Evolutionary conservation across 2,888 invertebrate species (phyloP).

Genomic region (Lasioglossum zephyrum): DNA sequence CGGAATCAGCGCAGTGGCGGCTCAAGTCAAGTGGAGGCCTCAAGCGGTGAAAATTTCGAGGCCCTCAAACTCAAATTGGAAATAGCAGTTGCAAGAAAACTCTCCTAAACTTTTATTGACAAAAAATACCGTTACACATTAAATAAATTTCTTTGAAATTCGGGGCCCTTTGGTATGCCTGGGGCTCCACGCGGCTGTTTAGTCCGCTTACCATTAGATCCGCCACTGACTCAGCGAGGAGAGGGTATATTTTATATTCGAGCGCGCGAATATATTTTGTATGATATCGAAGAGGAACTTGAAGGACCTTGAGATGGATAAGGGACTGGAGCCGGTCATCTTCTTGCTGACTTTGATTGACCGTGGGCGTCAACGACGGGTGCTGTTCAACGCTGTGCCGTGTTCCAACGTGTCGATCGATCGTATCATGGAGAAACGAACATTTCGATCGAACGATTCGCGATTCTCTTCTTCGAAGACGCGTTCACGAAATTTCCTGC

Average conservation of each 20-base stretch:
- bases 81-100: too few species aligned
- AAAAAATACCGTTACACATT: too few species aligned
- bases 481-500: not conserved
- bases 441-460: slow-evolving; percentile 19
- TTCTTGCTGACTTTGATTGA: slow-evolving; percentile 30
- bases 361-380: slow-evolving; percentile 57
- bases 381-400: not conserved
- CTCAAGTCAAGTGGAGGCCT: too few species aligned
- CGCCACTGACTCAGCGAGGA: not conserved
- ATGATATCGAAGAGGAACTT: slow-evolving; percentile 39
- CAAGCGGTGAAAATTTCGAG: too few species aligned
- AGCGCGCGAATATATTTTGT: slow-evolving; percentile 68
- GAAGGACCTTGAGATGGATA: not conserved
- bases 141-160: too few species aligned
- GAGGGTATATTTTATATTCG: slow-evolving; percentile 69
- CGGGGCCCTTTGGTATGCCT: too few species aligned
- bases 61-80: too few species aligned
- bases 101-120: too few species aligned
- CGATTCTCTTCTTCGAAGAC: not conserved
- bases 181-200: too few species aligned
- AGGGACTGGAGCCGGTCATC: not conserved
- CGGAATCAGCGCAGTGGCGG: not conserved
- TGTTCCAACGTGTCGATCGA: not conserved
- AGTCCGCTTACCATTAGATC: too few species aligned
- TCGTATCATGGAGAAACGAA: not conserved